Evolutionary conservation across 2,113 vertebrate species (phyloP), one percentile per base, ranked within the genome.

Genomic region (Clupea harengus): DNA sequence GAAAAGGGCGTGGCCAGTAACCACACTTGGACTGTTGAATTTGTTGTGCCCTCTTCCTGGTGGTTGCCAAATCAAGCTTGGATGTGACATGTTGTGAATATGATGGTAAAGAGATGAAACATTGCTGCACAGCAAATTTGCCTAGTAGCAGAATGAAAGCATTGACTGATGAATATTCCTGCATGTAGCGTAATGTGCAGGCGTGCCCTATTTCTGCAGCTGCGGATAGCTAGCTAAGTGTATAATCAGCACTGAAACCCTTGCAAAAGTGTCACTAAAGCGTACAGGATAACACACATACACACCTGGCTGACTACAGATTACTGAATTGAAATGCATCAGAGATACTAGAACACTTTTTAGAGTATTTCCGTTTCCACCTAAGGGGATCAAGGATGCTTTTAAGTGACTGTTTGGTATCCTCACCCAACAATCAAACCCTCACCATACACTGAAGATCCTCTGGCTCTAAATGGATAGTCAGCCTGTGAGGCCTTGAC

Each of bases 251-350:
- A 78, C 8, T 78, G 72, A 72, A 72, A 78, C 10, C 67, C 28
- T 75, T 75, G 67, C 67, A 75, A 17, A 75, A 75, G 28, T 28
- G 67, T 15, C 46, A 60, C 82, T 25, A 15, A 86, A 85, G 80
- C 72, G 78, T 54, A 84, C 81, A 85, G 85, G 89, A 83, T 82
- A 86, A 83, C 84, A 83, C 82, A 25, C 8, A 85, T 85, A 83
- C n/a, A 20, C 49, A 18, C 22, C 20, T 44, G 6, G 32, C 28
- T 10, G 20, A 60, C 25, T 45, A 11, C 11, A 32, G 28, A 78
- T 5, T 32, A 83, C 50, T 72, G 57, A 46, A 67, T 13, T 72
- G 57, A 46, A 67, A 3, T 72, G n/a, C 32, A 17, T 11, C 28
- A 78, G 13, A 18, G 28, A 78, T 72, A 15, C 72, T 78, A 13